These are phyloP conservation scores for Hippocampus mohnikei DNA, from an alignment of 2,113 vertebrate genomes.

Conservation along the genomic window DNA sequence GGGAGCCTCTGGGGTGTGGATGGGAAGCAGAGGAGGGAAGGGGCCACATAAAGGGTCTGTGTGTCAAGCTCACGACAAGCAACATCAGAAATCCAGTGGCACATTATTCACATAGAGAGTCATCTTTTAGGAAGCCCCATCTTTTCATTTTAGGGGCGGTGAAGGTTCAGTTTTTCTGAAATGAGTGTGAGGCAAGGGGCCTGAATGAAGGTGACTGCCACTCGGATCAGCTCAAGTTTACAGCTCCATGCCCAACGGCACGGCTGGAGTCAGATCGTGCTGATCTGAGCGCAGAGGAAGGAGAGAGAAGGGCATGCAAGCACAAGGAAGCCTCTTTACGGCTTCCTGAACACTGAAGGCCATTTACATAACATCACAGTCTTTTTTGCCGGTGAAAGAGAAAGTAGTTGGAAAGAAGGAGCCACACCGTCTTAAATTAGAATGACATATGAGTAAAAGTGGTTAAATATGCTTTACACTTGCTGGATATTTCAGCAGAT, in stretches of 20 bases:
- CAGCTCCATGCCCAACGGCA: constrained; percentile 57
- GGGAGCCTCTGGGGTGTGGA: constrained; percentile 69
- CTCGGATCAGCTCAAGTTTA: constrained; percentile 63
- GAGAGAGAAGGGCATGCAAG: constrained; percentile 36
- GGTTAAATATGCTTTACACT: background rate
- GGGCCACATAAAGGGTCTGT: constrained; percentile 74
- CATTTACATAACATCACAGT: constrained; percentile 62
- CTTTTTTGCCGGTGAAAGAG: constrained; percentile 44
- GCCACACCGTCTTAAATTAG: constrained; percentile 9
- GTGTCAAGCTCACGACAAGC: constrained; percentile 59
- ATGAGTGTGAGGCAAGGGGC: constrained; percentile 20
- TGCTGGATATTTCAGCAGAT: background rate
- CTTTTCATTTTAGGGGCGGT: background rate
- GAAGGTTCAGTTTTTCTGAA: constrained; percentile 25
- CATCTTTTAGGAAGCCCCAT: constrained; percentile 48
- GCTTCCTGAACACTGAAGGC: constrained; percentile 63
- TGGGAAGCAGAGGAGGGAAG: constrained; percentile 60
- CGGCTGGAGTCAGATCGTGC: constrained; percentile 35
- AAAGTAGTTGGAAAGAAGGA: constrained; percentile 3
- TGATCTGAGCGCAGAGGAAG: constrained; percentile 42
- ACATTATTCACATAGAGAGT: constrained; percentile 38
- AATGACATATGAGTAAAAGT: background rate
- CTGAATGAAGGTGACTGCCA: constrained; percentile 56
- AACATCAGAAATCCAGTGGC: constrained; percentile 45
- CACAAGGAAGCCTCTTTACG: constrained; percentile 67